phyloP scores from a whole-genome alignment of 1,140 invertebrate species.

The Epicauta chinensis region DNA sequence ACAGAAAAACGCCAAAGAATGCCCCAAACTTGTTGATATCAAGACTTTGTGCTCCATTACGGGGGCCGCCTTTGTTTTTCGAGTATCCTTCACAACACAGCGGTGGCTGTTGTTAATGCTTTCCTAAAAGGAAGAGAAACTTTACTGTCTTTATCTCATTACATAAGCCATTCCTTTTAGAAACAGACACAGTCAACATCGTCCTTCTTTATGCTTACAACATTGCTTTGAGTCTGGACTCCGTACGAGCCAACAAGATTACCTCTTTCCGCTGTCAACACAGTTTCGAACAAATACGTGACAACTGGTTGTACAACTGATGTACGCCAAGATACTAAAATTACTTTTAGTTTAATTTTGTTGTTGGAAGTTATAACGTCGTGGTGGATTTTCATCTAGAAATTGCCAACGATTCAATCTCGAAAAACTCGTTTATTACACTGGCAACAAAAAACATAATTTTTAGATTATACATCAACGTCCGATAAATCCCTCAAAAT shows the following conservation, averaged over 20 bases:
- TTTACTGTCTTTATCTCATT: constrained; percentile 3
- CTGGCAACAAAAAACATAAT: too few species aligned
- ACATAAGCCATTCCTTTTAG: constrained; percentile 8
- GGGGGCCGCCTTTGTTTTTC: neutral
- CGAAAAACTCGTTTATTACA: too few species aligned
- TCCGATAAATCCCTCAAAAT: neutral
- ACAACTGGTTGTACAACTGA: constrained; percentile 3
- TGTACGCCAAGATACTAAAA: constrained; percentile 3
- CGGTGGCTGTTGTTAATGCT: neutral
- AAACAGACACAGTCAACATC: neutral
- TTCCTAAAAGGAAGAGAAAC: neutral
- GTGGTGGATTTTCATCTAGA: neutral
- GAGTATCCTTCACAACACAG: neutral
- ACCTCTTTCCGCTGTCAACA: constrained; percentile 16
- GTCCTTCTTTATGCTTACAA: neutral
- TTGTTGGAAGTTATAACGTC: neutral
- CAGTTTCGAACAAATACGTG: constrained; percentile 11
- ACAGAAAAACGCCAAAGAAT: neutral
- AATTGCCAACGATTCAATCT: too few species aligned
- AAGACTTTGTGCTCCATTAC: too few species aligned
- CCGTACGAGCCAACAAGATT: constrained; percentile 13
- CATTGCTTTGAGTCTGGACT: constrained; percentile 13
- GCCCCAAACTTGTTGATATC: too few species aligned
- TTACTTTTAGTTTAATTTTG: neutral
- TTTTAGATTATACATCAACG: too few species aligned